Conservation (phyloP, 2,888 invertebrate species). For the Caenorhabditis sp. region DNA sequence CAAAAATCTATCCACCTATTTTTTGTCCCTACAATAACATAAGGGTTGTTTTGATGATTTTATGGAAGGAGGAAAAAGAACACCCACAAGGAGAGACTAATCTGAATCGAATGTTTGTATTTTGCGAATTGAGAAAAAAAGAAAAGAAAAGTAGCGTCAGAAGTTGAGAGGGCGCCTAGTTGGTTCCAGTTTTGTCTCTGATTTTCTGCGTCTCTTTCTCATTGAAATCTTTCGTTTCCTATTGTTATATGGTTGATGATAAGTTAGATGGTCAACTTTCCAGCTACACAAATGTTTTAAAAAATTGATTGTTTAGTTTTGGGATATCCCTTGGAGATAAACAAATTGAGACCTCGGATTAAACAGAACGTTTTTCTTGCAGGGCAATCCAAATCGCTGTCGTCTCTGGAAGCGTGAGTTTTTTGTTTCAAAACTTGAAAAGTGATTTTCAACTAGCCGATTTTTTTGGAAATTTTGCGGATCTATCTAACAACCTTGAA, state of each 20-base stretch:
- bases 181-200: conserved; percentile 8
- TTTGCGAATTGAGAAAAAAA: not conserved
- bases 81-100: too few species aligned
- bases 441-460: not conserved
- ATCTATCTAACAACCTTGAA: too few species aligned
- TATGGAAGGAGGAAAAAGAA: too few species aligned
- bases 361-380: too few species aligned
- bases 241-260: not conserved
- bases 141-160: too few species aligned
- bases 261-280: not conserved
- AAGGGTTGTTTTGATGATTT: too few species aligned
- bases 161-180: not conserved
- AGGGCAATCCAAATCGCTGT: conserved; percentile 46
- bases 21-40: too few species aligned
- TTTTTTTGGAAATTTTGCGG: too few species aligned
- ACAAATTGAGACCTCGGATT: too few species aligned
- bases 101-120: conserved; percentile 8
- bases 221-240: not conserved
- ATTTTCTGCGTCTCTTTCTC: conserved; percentile 20
- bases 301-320: too few species aligned
- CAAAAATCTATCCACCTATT: too few species aligned
- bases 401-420: conserved; percentile 61
- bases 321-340: too few species aligned
- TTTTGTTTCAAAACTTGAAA: not conserved
- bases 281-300: not conserved